A percentile compares a stretch with the other conserved stretches of the same genome.
Evolutionary conservation across 2,113 vertebrate genomes (phyloP).

Genomic region (Pteropus alecto): DNA sequence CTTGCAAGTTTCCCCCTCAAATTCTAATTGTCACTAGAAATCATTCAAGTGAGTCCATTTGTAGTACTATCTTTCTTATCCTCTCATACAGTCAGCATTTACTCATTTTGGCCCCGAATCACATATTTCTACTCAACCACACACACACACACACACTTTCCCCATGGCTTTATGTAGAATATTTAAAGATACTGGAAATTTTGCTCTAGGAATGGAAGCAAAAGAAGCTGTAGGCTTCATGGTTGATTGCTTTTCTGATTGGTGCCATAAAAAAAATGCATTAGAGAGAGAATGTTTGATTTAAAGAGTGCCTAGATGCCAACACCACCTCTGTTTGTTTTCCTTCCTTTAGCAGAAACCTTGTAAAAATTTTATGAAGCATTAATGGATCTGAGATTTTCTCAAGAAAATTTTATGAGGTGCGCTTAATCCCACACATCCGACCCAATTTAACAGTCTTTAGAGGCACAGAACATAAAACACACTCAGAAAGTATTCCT

Average conservation of each 20-base stretch:
- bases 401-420: conserved; percentile 75
- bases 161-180: conserved; percentile 34
- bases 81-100: background rate
- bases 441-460: conserved; percentile 59
- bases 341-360: conserved; percentile 82
- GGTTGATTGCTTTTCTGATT: conserved; percentile 83
- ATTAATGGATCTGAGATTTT: conserved; percentile 83
- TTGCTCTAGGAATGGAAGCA: conserved; percentile 71
- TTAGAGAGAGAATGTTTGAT: conserved; percentile 83
- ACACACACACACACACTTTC: too few relatives aligned
- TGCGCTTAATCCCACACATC: conserved; percentile 63
- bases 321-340: conserved; percentile 85
- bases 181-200: conserved; percentile 61
- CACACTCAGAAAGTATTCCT: background rate
- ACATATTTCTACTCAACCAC: background rate
- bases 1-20: background rate
- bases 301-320: conserved; percentile 78
- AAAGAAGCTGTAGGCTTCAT: conserved; percentile 68
- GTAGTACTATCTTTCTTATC: background rate
- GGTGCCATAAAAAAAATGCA: conserved; percentile 73
- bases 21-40: background rate
- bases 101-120: background rate
- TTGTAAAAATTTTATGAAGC: conserved; percentile 87
- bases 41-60: background rate
- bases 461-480: conserved; percentile 31